phyloP scores from a whole-genome alignment of 2,888 invertebrate species.

The Habrosyne pyritoides region DNA sequence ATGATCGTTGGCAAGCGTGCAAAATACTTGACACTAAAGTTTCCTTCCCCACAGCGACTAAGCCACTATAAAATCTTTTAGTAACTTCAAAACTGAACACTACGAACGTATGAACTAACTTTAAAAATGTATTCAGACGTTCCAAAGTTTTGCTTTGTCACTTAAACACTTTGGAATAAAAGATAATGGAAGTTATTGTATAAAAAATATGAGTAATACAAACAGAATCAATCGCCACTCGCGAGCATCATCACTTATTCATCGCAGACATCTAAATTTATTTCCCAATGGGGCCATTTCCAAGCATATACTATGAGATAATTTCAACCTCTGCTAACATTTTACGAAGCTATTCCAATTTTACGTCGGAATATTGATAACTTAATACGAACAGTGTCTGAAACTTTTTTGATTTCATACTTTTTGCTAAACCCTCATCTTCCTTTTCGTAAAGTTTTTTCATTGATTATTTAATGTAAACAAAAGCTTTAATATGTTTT shows the following conservation, averaged over 20 bases:
- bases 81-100: not conserved
- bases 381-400: slow-evolving; percentile 33
- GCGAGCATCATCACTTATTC: slow-evolving; percentile 24
- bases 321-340: slow-evolving; percentile 38
- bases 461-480: slow-evolving; percentile 29
- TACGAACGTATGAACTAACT: not conserved
- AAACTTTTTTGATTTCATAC: slow-evolving; percentile 50
- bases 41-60: not conserved
- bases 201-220: slow-evolving; percentile 13
- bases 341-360: slow-evolving; percentile 45
- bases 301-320: slow-evolving; percentile 37
- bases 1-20: not conserved
- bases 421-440: slow-evolving; percentile 32
- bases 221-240: slow-evolving; percentile 20
- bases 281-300: slow-evolving; percentile 25
- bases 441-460: slow-evolving; percentile 30
- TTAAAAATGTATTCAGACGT: not conserved
- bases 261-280: slow-evolving; percentile 30
- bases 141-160: not conserved
- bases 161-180: not conserved
- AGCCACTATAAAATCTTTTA: not conserved
- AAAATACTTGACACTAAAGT: not conserved
- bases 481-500: slow-evolving; percentile 28
- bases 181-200: slow-evolving; percentile 14
- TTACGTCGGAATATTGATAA: slow-evolving; percentile 41